Conservation (phyloP, 2,888 invertebrate genomes). For the Thereva unica region DNA sequence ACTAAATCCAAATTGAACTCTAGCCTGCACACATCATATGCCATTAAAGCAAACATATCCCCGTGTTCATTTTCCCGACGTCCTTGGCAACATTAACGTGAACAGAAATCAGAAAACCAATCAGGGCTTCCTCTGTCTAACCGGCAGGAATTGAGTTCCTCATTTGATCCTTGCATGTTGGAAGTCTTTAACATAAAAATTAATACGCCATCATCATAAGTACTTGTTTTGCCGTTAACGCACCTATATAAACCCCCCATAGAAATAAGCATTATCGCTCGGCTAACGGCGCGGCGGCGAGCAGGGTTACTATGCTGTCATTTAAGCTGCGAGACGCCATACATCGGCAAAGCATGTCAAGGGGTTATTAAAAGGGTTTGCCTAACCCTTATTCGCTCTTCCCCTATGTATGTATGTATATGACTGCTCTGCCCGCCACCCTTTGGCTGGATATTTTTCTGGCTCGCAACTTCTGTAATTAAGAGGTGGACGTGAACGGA, state of each 20-base stretch:
- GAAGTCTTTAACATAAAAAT: constrained; percentile 41
- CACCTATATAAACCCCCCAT: constrained; percentile 10
- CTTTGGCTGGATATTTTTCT: not conserved
- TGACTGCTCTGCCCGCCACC: not conserved
- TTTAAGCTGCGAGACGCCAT: constrained; percentile 14
- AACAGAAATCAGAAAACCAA: constrained; percentile 13
- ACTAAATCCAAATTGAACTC: too few species aligned
- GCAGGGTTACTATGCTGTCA: constrained; percentile 12
- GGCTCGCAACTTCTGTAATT: constrained; percentile 30
- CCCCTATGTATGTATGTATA: too few species aligned
- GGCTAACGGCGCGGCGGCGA: constrained; percentile 9
- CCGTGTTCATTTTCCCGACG: too few species aligned
- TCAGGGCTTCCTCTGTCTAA: constrained; percentile 18
- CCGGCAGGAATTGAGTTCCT: constrained; percentile 17
- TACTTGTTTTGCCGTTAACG: constrained; percentile 38
- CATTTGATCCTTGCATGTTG: constrained; percentile 30
- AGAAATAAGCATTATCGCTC: constrained; percentile 10
- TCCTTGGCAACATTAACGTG: constrained; percentile 18
- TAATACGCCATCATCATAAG: constrained; percentile 41
- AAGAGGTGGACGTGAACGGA: constrained; percentile 29
- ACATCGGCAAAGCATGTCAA: constrained; percentile 30
- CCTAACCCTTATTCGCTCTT: constrained; percentile 12
- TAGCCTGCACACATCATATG: too few species aligned
- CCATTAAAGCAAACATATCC: too few species aligned
- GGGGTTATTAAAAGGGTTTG: constrained; percentile 32